Percentiles rank a stretch among this genome's conserved stretches.
Evolutionary conservation across 2,113 vertebrate genomes (phyloP).

Genomic region (Tylochromis polylepis): DNA sequence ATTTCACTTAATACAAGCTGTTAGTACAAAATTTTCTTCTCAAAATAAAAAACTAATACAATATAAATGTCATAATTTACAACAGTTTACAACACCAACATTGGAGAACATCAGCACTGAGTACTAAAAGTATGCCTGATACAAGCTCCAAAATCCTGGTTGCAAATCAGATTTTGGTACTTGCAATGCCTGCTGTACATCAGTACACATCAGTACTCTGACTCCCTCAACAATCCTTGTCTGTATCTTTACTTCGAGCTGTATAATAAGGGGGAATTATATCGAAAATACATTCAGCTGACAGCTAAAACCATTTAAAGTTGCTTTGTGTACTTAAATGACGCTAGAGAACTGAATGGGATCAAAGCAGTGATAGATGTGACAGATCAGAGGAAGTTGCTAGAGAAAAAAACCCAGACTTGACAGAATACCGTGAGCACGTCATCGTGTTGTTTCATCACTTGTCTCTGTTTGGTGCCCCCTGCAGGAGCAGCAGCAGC

Average conservation of each 20-base stretch:
- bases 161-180: not conserved
- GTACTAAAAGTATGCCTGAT: not conserved
- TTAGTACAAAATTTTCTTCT: too few relatives aligned
- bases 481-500: constrained; percentile 82
- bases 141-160: not conserved
- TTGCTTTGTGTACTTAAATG: not conserved
- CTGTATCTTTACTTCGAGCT: not conserved
- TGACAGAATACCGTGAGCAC: not conserved
- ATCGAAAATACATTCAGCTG: not conserved
- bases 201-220: not conserved
- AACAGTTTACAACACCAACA: not conserved
- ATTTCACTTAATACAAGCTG: not conserved
- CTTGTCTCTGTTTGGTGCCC: not conserved
- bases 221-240: not conserved
- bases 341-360: not conserved
- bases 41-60: not conserved
- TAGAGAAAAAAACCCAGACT: not conserved
- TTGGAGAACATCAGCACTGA: not conserved
- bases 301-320: not conserved
- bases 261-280: not conserved
- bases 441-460: not conserved
- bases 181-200: not conserved
- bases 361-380: not conserved
- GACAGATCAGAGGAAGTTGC: not conserved
- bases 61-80: not conserved